phyloP scores from a whole-genome alignment of 2,113 vertebrate species.

The Ornithorhynchus anatinus region DNA sequence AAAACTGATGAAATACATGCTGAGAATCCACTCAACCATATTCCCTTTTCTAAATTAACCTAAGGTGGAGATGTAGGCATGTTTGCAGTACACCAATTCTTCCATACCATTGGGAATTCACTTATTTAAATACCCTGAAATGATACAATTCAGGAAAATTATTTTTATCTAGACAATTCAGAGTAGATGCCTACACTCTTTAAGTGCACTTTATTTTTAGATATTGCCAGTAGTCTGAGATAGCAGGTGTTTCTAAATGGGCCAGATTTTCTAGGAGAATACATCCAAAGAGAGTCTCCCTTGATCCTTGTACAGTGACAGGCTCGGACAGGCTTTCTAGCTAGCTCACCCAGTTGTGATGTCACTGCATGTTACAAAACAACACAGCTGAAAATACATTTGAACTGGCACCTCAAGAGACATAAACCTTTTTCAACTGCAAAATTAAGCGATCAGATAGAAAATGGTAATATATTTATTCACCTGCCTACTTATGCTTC shows the following conservation, averaged over 20 bases:
- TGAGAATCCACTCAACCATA: no score
- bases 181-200: neutral
- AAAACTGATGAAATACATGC: slow-evolving; percentile 18
- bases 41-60: slow-evolving; percentile 1
- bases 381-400: neutral
- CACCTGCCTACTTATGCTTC: neutral
- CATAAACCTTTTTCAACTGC: neutral
- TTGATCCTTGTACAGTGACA: no score
- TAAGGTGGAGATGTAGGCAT: neutral
- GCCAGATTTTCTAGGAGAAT: no score
- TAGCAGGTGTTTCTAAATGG: no score
- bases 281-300: no score
- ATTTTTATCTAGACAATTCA: neutral
- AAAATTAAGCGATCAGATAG: neutral
- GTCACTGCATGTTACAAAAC: neutral
- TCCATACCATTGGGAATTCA: neutral
- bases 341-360: neutral
- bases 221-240: no score
- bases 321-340: no score
- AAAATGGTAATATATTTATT: neutral
- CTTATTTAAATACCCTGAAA: slow-evolving; percentile 2
- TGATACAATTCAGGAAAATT: neutral
- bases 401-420: neutral
- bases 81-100: neutral
- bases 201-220: neutral